Percentiles rank a stretch among this genome's conserved stretches.
These are phyloP conservation scores for Schrankia costaestrigalis DNA, from an alignment of 2,888 invertebrate genomes.

Conservation along the genomic window DNA sequence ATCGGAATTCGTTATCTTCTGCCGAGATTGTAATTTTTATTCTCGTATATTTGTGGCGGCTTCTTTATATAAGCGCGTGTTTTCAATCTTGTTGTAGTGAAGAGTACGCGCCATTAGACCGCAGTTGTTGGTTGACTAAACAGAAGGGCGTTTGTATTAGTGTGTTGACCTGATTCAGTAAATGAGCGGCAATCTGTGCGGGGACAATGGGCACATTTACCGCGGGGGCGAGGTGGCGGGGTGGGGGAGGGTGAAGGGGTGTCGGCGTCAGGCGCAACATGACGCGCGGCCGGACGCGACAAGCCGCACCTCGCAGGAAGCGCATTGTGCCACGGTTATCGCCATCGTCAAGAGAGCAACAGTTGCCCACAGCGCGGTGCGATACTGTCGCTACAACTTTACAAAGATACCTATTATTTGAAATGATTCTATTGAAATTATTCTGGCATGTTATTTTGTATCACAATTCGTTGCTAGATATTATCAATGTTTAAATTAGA, in stretches of 20 bases:
- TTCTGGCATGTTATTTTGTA: too few species aligned
- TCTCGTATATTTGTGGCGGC: conserved; percentile 5
- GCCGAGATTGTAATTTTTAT: conserved; percentile 20
- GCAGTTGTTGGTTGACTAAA: background rate
- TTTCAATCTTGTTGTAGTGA: background rate
- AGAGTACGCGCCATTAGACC: background rate
- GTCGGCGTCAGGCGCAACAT: conserved; percentile 3
- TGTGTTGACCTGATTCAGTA: conserved; percentile 13
- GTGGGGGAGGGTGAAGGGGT: conserved; percentile 9
- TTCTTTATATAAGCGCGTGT: background rate
- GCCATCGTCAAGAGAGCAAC: conserved; percentile 20
- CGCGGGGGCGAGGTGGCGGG: background rate
- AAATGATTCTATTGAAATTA: too few species aligned
- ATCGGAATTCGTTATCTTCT: conserved; percentile 35
- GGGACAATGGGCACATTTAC: conserved; percentile 8
- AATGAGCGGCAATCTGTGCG: conserved; percentile 8
- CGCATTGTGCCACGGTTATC: conserved; percentile 24
- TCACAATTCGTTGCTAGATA: too few species aligned
- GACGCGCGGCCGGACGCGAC: conserved; percentile 18
- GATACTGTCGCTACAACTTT: too few species aligned
- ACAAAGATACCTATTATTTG: background rate
- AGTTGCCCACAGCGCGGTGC: conserved; percentile 15
- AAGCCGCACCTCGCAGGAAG: conserved; percentile 19
- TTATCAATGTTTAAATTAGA: too few species aligned
- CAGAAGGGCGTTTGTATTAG: conserved; percentile 1